These are phyloP conservation scores for Lithosia quadra DNA, from an alignment of 2,888 invertebrate species.

Conservation along the genomic window DNA sequence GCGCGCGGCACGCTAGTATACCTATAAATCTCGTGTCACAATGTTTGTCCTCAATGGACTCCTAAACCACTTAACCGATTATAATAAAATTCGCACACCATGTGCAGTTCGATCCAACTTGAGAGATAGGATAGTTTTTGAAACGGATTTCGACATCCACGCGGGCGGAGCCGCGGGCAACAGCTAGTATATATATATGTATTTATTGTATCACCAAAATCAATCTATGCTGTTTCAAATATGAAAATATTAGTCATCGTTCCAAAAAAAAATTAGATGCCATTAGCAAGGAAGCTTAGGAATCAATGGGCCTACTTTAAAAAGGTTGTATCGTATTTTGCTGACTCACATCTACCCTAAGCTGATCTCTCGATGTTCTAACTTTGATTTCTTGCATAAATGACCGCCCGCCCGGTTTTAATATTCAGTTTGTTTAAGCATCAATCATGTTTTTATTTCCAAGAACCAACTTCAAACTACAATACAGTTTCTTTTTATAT, in stretches of 20 bases:
- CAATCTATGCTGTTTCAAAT: constrained; percentile 21
- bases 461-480: background rate
- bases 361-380: constrained; percentile 69
- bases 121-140: no score
- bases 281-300: constrained; percentile 78
- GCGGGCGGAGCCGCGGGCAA: no score
- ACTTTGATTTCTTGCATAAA: constrained; percentile 60
- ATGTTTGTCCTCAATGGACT: no score
- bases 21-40: no score
- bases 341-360: constrained; percentile 79
- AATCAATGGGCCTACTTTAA: constrained; percentile 75
- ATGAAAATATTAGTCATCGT: constrained; percentile 67
- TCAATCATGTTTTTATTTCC: constrained; percentile 31
- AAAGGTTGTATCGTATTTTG: constrained; percentile 74
- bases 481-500: background rate
- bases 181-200: background rate
- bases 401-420: constrained; percentile 51
- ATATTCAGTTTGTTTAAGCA: constrained; percentile 54
- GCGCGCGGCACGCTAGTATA: no score
- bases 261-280: constrained; percentile 75
- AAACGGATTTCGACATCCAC: no score
- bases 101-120: no score
- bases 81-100: no score
- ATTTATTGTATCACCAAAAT: background rate
- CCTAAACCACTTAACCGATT: no score